These are phyloP conservation scores for Coracopsis vasa DNA, from an alignment of 2,113 vertebrate genomes.

Conservation along the genomic window DNA sequence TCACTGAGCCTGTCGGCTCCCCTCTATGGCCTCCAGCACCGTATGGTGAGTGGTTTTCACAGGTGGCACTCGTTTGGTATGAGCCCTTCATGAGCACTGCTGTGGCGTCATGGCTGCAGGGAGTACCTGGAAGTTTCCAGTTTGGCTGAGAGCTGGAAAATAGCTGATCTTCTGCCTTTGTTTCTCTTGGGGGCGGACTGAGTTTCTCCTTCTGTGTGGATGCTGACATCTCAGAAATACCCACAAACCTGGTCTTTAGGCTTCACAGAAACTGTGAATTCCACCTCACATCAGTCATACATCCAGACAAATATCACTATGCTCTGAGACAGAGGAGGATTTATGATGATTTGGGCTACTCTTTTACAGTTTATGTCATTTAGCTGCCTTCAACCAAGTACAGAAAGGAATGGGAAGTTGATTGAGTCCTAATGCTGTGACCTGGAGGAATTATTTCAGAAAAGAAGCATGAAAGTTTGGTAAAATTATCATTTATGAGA, in stretches of 20 bases:
- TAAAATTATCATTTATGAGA: not conserved
- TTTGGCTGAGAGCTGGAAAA: not conserved
- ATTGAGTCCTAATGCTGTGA: not conserved
- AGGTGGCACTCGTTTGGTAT: not conserved
- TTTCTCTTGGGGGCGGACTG: not conserved
- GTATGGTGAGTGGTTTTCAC: rapidly evolving
- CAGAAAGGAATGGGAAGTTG: not conserved
- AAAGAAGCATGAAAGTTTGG: not conserved
- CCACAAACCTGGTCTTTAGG: not conserved
- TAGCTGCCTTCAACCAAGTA: not conserved
- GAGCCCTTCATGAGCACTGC: not conserved
- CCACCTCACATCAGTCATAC: not conserved
- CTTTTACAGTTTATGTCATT: not conserved
- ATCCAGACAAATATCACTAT: not conserved
- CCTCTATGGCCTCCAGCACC: not conserved
- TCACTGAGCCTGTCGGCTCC: not conserved
- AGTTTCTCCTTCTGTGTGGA: not conserved
- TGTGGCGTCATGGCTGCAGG: not conserved
- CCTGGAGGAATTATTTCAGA: not conserved
- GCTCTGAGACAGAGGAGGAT: not conserved
- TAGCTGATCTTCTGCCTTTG: not conserved
- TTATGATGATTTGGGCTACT: not conserved
- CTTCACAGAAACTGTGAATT: not conserved
- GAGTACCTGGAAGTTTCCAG: not conserved
- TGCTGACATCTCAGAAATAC: not conserved